Conservation (phyloP, 2,113 vertebrate species). For the Mirounga angustirostris region DNA sequence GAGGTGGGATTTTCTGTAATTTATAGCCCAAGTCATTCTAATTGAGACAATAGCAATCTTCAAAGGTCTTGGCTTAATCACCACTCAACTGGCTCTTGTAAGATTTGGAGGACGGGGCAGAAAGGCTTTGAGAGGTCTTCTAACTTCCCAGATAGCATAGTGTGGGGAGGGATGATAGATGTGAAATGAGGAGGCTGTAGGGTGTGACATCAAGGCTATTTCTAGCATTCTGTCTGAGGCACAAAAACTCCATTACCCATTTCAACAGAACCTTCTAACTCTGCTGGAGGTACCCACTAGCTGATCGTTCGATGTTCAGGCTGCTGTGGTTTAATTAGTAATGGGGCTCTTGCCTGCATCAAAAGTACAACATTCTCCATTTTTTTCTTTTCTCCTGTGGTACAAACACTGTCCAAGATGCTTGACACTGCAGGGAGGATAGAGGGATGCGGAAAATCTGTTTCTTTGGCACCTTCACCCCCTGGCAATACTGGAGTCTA, state of each 20-base stretch:
- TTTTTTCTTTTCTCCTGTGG: conserved; percentile 13
- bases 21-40: neutral
- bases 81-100: neutral
- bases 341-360: neutral
- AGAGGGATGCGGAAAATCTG: conserved; percentile 20
- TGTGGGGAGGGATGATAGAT: neutral
- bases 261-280: conserved; percentile 27
- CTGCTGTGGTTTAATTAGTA: conserved; percentile 63
- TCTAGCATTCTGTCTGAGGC: neutral
- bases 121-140: neutral
- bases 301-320: neutral
- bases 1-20: neutral
- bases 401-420: conserved; percentile 39
- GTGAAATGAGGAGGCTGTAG: neutral
- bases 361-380: conserved; percentile 34
- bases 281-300: neutral
- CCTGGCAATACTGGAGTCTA: neutral
- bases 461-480: conserved; percentile 47
- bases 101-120: neutral
- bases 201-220: conserved; percentile 31
- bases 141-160: neutral
- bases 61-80: neutral
- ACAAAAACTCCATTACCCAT: neutral
- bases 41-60: neutral
- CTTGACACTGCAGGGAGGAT: conserved; percentile 8